Evolutionary conservation across 2,888 invertebrate genomes (phyloP).

Genomic region (Drosophila robusta): DNA sequence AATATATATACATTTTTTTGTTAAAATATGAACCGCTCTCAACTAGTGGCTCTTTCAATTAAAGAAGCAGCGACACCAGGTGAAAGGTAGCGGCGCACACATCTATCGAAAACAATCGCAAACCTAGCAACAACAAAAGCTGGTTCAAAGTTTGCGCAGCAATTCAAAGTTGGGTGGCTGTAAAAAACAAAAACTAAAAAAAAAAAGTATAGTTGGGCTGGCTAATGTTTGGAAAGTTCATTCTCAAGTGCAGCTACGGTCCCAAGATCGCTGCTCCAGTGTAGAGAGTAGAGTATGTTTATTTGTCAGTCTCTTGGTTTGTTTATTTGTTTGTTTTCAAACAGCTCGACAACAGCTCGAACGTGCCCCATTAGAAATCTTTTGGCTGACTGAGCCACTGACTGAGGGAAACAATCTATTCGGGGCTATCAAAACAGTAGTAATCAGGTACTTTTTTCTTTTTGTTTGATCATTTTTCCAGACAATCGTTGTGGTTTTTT

Average conservation of each 20-base stretch:
- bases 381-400: slow-evolving; percentile 27
- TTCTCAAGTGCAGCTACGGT: slow-evolving; percentile 60
- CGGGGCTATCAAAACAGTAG: slow-evolving; percentile 72
- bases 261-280: slow-evolving; percentile 42
- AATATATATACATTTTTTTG: no score
- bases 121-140: neutral
- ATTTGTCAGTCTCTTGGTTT: slow-evolving; percentile 36
- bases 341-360: slow-evolving; percentile 53
- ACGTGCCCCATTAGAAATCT: slow-evolving; percentile 74
- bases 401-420: slow-evolving; percentile 59
- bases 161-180: slow-evolving; percentile 45
- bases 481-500: slow-evolving; percentile 37
- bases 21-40: slow-evolving; percentile 30
- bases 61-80: slow-evolving; percentile 46
- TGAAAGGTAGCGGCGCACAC: slow-evolving; percentile 59
- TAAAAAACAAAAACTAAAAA: slow-evolving; percentile 8
- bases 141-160: slow-evolving; percentile 54
- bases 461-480: slow-evolving; percentile 50
- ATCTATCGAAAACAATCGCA: slow-evolving; percentile 9
- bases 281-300: slow-evolving; percentile 48
- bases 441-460: slow-evolving; percentile 55
- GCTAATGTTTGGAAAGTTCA: slow-evolving; percentile 76
- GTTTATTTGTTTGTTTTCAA: slow-evolving; percentile 47
- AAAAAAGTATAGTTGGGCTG: slow-evolving; percentile 13
- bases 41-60: slow-evolving; percentile 43